Conservation (phyloP, 2,888 invertebrate species). For the Aproaerema taeniolella region DNA sequence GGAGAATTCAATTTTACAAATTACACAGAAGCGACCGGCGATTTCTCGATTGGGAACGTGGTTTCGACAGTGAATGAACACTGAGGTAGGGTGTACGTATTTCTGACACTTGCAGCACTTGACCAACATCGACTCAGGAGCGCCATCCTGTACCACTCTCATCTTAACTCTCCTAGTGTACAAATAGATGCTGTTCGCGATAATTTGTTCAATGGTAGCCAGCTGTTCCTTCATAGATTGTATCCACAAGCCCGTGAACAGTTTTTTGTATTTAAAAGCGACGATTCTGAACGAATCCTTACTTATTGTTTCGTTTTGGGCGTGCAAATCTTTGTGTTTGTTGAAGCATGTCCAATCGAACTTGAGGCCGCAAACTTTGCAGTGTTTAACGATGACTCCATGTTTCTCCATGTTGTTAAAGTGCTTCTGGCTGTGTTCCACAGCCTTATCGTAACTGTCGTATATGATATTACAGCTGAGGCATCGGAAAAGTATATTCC, state of each 20-base stretch:
- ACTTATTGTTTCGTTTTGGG: slow-evolving; percentile 18
- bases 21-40: neutral
- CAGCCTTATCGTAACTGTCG: slow-evolving; percentile 40
- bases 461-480: slow-evolving; percentile 32
- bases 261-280: slow-evolving; percentile 28
- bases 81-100: slow-evolving; percentile 15
- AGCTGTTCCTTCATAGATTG: too few species aligned
- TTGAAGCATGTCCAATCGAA: slow-evolving; percentile 33
- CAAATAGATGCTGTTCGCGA: slow-evolving; percentile 34
- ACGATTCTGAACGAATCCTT: slow-evolving; percentile 35
- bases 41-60: neutral
- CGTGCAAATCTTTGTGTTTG: slow-evolving; percentile 34
- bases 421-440: slow-evolving; percentile 47
- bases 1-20: neutral
- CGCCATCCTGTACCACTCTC: slow-evolving; percentile 29
- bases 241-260: slow-evolving; percentile 39
- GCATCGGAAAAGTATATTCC: slow-evolving; percentile 48
- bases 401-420: slow-evolving; percentile 26
- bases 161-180: slow-evolving; percentile 28
- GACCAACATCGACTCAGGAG: slow-evolving; percentile 31
- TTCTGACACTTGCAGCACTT: slow-evolving; percentile 32
- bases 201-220: slow-evolving; percentile 31
- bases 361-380: slow-evolving; percentile 37
- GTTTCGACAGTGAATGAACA: slow-evolving; percentile 23
- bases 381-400: slow-evolving; percentile 24